These are phyloP conservation scores for Mormoops blainvillei DNA, from an alignment of 2,113 vertebrate species.

Conservation along the genomic window DNA sequence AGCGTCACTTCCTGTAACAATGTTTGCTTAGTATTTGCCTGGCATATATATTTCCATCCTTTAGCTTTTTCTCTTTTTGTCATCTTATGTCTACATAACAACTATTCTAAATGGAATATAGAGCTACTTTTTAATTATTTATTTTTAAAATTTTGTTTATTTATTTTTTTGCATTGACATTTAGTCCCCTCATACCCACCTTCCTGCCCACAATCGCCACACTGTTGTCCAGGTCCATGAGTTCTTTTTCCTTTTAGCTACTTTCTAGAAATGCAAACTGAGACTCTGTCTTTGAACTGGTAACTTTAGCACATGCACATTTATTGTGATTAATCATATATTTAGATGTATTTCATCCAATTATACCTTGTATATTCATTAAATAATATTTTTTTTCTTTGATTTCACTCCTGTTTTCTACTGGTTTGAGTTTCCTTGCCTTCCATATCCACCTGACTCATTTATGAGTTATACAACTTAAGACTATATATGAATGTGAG, in stretches of 20 bases:
- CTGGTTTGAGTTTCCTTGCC: background rate
- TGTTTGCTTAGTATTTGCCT: background rate
- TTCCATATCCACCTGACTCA: background rate
- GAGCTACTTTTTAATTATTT: background rate
- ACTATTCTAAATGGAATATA: background rate
- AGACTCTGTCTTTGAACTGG: background rate
- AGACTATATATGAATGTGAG: background rate
- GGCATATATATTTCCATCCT: background rate
- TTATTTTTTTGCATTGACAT: too few species aligned
- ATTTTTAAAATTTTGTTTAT: background rate
- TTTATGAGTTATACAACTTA: background rate
- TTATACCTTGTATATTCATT: background rate
- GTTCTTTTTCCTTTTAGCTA: background rate
- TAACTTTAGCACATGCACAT: background rate
- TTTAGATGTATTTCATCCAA: background rate
- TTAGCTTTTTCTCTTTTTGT: background rate
- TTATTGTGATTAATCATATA: background rate
- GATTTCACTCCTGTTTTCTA: background rate
- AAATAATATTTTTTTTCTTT: background rate
- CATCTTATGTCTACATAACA: background rate
- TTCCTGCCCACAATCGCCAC: too few species aligned
- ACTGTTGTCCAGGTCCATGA: too few species aligned
- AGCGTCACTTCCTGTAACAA: background rate
- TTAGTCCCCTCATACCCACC: too few species aligned
- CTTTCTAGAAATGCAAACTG: background rate